Evolutionary conservation across 2,113 vertebrate species (phyloP).

Genomic region (Laticauda laticaudata): DNA sequence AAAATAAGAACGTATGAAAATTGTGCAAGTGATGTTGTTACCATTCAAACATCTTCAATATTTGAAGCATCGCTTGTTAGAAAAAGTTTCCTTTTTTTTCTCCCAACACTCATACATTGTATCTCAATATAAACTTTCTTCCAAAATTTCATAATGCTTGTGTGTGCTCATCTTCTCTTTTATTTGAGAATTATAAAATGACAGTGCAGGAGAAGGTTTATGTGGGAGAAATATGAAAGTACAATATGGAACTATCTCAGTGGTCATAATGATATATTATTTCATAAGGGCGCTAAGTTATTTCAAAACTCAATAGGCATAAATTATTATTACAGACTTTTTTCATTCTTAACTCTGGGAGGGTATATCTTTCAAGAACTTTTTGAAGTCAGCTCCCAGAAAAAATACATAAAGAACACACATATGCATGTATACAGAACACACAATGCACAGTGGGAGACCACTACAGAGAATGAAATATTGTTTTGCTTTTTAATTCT

Average conservation of each 20-base stretch:
- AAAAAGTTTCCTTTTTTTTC: background rate
- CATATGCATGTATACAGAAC: background rate
- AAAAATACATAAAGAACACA: background rate
- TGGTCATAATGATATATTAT: constrained; percentile 23
- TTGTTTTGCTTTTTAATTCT: background rate
- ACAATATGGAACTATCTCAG: background rate
- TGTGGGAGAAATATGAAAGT: background rate
- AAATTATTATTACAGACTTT: background rate
- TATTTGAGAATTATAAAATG: constrained; percentile 6
- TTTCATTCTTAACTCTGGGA: background rate
- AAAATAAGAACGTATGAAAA: background rate
- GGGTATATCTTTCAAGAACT: background rate
- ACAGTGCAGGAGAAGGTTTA: background rate
- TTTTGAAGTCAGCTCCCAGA: background rate
- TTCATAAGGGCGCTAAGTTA: constrained; percentile 1
- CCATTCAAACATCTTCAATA: background rate
- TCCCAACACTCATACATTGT: background rate
- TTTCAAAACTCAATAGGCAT: constrained; percentile 1
- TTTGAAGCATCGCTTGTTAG: background rate
- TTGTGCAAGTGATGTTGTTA: background rate
- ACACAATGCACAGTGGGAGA: background rate
- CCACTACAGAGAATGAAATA: background rate
- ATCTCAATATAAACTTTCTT: background rate
- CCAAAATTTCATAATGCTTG: constrained; percentile 2
- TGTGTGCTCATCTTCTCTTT: constrained; percentile 2